Conservation (phyloP, 2,888 invertebrate species). For the Diarsia dahlii region DNA sequence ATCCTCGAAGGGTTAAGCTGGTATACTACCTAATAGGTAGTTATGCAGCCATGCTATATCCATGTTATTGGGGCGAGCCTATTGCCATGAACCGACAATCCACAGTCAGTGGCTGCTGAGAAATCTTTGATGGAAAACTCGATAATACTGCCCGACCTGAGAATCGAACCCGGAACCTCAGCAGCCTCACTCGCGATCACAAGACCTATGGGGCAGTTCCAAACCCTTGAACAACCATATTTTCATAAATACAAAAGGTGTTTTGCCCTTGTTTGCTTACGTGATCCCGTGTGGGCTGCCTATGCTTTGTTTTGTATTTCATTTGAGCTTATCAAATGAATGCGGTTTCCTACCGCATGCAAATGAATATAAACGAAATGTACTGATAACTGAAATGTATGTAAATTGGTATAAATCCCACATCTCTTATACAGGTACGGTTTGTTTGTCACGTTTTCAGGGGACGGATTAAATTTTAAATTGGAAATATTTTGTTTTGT, state of each 20-base stretch:
- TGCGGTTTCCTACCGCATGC: slow-evolving; percentile 59
- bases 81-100: neutral
- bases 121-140: neutral
- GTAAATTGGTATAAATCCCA: slow-evolving; percentile 54
- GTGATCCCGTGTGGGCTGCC: slow-evolving; percentile 35
- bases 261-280: slow-evolving; percentile 50
- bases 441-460: slow-evolving; percentile 62
- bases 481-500: slow-evolving; percentile 61
- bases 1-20: neutral
- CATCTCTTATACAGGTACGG: slow-evolving; percentile 34
- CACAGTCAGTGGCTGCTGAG: neutral
- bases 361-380: slow-evolving; percentile 61
- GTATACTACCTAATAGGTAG: neutral
- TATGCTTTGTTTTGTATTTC: slow-evolving; percentile 51
- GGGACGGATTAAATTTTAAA: slow-evolving; percentile 61
- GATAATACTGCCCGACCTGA: neutral
- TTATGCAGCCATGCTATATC: neutral
- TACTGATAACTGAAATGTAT: slow-evolving; percentile 46
- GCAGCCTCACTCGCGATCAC: neutral
- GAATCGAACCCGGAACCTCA: neutral
- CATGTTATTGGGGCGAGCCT: neutral
- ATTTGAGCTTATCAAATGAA: slow-evolving; percentile 54
- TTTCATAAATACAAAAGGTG: slow-evolving; percentile 37
- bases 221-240: neutral
- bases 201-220: neutral